Conservation (phyloP, 2,797 vertebrate genomes). For the Amniataba percoides region DNA sequence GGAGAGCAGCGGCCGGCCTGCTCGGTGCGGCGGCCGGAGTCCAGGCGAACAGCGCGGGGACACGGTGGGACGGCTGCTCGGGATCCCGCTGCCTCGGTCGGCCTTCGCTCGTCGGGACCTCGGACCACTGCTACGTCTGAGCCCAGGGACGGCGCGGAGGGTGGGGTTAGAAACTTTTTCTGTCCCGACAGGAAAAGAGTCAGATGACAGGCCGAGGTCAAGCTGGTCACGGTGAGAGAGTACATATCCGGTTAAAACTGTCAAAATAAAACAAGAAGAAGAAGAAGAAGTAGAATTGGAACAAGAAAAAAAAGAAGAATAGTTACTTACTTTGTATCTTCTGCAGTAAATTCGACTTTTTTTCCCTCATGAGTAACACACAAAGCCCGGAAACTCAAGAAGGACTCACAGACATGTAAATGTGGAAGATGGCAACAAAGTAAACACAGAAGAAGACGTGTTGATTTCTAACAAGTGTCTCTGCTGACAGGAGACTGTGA, state of each 20-base stretch:
- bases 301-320: too few species aligned
- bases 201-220: constrained; percentile 81
- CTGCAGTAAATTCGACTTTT: too few species aligned
- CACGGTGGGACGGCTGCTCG: constrained; percentile 41
- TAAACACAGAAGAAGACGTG: too few species aligned
- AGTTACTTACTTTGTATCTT: too few species aligned
- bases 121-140: constrained; percentile 80
- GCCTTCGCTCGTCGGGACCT: constrained; percentile 78
- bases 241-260: background rate
- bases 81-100: constrained; percentile 68
- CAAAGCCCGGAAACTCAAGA: too few species aligned
- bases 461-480: too few species aligned
- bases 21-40: constrained; percentile 20
- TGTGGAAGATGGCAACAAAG: too few species aligned
- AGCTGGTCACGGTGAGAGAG: fast-evolving
- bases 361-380: too few species aligned
- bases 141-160: constrained; percentile 77
- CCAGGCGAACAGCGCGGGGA: constrained; percentile 37
- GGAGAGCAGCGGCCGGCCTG: constrained; percentile 45
- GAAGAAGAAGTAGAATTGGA: too few species aligned
- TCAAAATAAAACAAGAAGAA: constrained; percentile 61
- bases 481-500: too few species aligned
- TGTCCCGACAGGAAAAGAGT: constrained; percentile 88
- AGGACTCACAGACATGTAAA: too few species aligned
- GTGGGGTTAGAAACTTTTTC: constrained; percentile 88